Percentiles rank a stretch among this genome's conserved stretches.
Conservation (phyloP, 1,140 invertebrate genomes). For the Dreissena rostriformis region DNA sequence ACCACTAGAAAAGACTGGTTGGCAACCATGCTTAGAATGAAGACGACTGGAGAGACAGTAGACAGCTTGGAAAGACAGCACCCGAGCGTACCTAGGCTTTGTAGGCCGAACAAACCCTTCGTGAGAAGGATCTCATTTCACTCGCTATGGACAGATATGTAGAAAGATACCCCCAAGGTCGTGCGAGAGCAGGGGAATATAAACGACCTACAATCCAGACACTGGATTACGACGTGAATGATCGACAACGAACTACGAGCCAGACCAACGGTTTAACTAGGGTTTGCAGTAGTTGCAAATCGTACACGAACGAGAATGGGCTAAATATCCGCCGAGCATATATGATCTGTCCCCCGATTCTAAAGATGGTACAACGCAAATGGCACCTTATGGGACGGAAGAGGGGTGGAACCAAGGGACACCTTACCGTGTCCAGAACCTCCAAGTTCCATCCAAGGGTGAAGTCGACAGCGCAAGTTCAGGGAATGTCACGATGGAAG, state of each 20-base stretch:
- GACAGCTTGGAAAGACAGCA: not conserved
- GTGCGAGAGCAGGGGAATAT: not conserved
- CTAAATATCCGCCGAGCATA: slow-evolving; percentile 16
- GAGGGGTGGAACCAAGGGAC: too few relatives aligned
- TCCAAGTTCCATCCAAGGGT: too few relatives aligned
- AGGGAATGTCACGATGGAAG: too few relatives aligned
- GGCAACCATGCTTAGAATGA: not conserved
- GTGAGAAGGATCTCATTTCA: not conserved
- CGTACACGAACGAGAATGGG: slow-evolving; percentile 12
- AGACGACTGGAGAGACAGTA: not conserved
- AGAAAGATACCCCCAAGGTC: not conserved
- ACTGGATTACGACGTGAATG: not conserved
- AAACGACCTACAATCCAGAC: not conserved
- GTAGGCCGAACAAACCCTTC: not conserved
- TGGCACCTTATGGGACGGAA: too few relatives aligned
- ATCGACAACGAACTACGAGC: not conserved
- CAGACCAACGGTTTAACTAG: not conserved
- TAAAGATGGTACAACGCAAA: slow-evolving; percentile 13
- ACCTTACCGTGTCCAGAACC: too few relatives aligned
- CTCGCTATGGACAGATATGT: not conserved
- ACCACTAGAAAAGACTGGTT: not conserved
- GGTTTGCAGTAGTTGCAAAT: not conserved
- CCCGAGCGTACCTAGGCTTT: not conserved
- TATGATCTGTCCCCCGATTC: slow-evolving; percentile 19
- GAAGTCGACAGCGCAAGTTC: too few relatives aligned